Evolutionary conservation across 2,797 vertebrate species (phyloP), one percentile per base, ranked within the genome.

Genomic region (Anguilla megastoma): DNA sequence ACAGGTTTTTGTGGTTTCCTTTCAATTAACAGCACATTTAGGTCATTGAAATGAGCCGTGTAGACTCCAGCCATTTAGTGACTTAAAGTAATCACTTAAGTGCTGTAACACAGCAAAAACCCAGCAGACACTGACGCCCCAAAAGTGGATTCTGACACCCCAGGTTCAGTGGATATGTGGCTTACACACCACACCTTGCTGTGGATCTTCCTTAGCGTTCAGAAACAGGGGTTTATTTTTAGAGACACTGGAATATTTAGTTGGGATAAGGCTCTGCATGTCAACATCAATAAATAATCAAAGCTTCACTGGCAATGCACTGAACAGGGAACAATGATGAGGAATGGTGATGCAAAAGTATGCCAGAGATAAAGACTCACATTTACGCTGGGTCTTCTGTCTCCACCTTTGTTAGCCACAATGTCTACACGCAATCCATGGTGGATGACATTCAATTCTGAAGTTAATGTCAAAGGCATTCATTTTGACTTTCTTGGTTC

Each of bases 231-330:
- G 76, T 48, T 48, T 80, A 80, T 80, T 80, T 80, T 80, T 80
- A 80, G 76, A 80, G 76, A 80, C 76, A 48, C 76, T 80, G 36
- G 76, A 80, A 80, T 80, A 80, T 80, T 80, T 80, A 80, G 76
- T 41, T 8, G 36, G 45, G 76, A 45, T 41, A 80, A 41, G 76
- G 76, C 18, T 48, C 76, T 80, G 76, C 76, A 21, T 45, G 76
- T 80, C 76, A 80, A 48, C 36, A 80, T 80, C 36, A 80, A 80
- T 80, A 80, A 80, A 80, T 80, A 80, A 80, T 80, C 36, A 80
- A 80, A 80, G 76, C 76, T 80, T 80, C 41, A 24, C n/a, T 41
- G 21, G 76, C 76, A 80, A 30, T 80, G 76, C 76, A 48, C 36
- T 80, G 41, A 48, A n/a, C 2, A 2, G 41, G 76, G 24, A 80